Conservation (phyloP, 2,113 vertebrate species). For the Antennarius striatus region DNA sequence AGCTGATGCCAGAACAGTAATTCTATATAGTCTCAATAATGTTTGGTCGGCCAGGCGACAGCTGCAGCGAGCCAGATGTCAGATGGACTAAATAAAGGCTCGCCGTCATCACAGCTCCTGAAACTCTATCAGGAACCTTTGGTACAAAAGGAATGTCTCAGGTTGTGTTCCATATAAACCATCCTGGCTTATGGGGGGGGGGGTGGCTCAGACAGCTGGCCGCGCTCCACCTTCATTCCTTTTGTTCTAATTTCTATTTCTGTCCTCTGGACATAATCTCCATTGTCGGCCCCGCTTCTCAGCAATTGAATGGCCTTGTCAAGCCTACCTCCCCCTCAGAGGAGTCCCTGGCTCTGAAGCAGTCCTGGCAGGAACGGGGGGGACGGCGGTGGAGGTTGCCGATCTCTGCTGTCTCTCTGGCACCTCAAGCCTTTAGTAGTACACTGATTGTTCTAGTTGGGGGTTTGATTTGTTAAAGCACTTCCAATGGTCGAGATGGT, state of each 20-base stretch:
- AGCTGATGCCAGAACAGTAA: no score
- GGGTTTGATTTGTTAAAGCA: conserved; percentile 23
- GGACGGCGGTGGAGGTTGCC: conserved; percentile 16
- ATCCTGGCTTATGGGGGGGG: conserved; percentile 14
- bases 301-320: conserved; percentile 56
- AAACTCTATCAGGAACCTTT: conserved; percentile 31
- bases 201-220: conserved; percentile 32
- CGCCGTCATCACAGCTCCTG: no score
- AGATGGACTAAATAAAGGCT: no score
- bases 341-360: conserved; percentile 19
- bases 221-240: conserved; percentile 47
- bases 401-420: conserved; percentile 26
- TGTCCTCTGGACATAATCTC: conserved; percentile 66
- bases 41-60: no score
- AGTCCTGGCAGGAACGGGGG: conserved; percentile 42
- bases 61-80: no score
- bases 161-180: conserved; percentile 22
- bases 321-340: conserved; percentile 31
- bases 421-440: conserved; percentile 11
- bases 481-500: neutral
- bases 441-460: conserved; percentile 27
- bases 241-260: conserved; percentile 76
- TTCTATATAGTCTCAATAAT: no score
- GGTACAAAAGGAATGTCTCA: conserved; percentile 6
- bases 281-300: conserved; percentile 56